Evolutionary conservation across 2,797 vertebrate genomes (phyloP).

Genomic region (Lacerta bilineata): DNA sequence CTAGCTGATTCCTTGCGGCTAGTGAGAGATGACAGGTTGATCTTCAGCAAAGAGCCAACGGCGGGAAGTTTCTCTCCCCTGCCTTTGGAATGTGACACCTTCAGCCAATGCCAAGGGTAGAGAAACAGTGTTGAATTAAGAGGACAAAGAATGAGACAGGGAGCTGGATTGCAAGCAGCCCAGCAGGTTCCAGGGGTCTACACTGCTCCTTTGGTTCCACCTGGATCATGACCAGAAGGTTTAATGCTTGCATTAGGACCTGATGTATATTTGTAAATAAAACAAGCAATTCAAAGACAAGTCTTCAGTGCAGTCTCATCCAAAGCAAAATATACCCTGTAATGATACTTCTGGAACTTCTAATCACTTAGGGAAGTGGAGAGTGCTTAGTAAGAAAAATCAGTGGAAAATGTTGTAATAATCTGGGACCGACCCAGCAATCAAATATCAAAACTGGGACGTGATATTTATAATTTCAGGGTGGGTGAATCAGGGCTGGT

Average conservation of each 20-base stretch:
- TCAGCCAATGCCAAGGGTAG: background rate
- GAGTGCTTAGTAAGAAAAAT: background rate
- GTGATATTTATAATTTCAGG: slow-evolving; percentile 7
- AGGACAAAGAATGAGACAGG: background rate
- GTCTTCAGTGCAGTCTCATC: background rate
- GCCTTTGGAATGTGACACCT: background rate
- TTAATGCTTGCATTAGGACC: background rate
- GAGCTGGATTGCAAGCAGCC: background rate
- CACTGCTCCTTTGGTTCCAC: background rate
- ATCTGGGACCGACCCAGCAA: background rate
- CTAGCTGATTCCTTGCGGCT: background rate
- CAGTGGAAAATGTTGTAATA: background rate
- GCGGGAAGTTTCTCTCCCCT: background rate
- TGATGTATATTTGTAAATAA: background rate
- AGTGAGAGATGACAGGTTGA: background rate
- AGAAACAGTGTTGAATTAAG: background rate
- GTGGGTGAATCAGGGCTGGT: background rate
- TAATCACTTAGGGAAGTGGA: background rate
- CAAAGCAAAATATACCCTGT: background rate
- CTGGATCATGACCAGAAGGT: background rate
- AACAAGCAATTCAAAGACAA: background rate
- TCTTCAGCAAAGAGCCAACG: background rate
- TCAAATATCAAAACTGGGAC: slow-evolving; percentile 15
- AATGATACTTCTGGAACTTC: background rate
- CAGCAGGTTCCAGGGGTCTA: background rate